phyloP scores from a whole-genome alignment of 2,797 vertebrate species.

The Macroramphosus scolopax region DNA sequence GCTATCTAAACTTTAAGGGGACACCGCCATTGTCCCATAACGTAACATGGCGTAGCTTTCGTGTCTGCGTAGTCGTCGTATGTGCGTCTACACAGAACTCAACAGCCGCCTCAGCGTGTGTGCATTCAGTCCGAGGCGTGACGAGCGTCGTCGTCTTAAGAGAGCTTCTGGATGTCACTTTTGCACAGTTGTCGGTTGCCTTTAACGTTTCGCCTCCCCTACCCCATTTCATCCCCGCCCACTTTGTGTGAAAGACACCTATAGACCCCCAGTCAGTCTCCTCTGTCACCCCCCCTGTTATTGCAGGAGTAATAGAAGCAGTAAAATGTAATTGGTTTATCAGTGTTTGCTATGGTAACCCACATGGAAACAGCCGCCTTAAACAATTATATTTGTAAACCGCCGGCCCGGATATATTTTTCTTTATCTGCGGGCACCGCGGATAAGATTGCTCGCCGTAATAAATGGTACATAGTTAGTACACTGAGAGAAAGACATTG shows the following conservation, averaged over 20 bases:
- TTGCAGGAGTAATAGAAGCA: slow-evolving; percentile 52
- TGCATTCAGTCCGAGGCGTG: too few species aligned
- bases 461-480: slow-evolving; percentile 84
- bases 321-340: slow-evolving; percentile 77
- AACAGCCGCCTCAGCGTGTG: too few species aligned
- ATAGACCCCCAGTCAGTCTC: too few species aligned
- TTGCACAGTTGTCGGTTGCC: too few species aligned
- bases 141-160: too few species aligned
- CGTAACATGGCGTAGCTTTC: too few species aligned
- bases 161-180: too few species aligned
- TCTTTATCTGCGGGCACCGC: slow-evolving; percentile 75
- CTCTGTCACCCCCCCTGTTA: slow-evolving; percentile 55
- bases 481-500: slow-evolving; percentile 78
- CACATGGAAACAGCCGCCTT: slow-evolving; percentile 76
- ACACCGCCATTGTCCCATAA: too few species aligned
- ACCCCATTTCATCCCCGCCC: too few species aligned
- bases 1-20: too few species aligned
- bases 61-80: too few species aligned
- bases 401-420: slow-evolving; percentile 68
- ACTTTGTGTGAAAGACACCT: slow-evolving; percentile 13
- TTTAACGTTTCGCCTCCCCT: too few species aligned
- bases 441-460: slow-evolving; percentile 79
- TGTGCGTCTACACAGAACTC: background rate
- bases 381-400: slow-evolving; percentile 79
- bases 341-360: slow-evolving; percentile 82